These are phyloP conservation scores for Sitta carolinensis DNA, from an alignment of 2,797 vertebrate genomes.

Conservation along the genomic window DNA sequence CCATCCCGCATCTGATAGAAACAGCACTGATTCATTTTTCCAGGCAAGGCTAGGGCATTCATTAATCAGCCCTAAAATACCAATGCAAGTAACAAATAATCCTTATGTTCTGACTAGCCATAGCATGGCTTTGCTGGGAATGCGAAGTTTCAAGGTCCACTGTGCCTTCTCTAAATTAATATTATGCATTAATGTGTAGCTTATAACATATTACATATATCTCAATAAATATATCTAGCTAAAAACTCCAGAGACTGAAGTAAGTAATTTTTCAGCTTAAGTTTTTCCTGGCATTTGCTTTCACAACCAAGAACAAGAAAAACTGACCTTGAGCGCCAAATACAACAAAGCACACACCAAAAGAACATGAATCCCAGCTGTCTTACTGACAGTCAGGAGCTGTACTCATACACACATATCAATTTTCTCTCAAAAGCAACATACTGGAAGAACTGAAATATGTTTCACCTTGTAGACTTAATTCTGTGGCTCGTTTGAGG, in stretches of 20 bases:
- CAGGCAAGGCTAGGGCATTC: neutral
- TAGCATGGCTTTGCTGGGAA: neutral
- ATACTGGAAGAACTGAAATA: slow-evolving; percentile 1
- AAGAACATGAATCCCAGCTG: slow-evolving; percentile 8
- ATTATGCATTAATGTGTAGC: neutral
- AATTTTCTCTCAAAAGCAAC: slow-evolving; percentile 22
- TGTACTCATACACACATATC: neutral
- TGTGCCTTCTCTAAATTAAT: neutral
- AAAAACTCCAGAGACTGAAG: neutral
- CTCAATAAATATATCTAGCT: neutral
- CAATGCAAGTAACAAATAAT: neutral
- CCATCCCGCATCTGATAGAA: neutral
- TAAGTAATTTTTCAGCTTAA: neutral
- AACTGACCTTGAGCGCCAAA: neutral
- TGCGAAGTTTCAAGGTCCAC: neutral
- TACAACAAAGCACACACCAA: neutral
- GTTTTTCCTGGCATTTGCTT: slow-evolving; percentile 26
- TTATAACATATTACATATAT: neutral
- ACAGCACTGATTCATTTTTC: neutral
- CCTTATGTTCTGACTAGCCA: neutral
- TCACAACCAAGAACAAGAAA: neutral
- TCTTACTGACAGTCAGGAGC: neutral
- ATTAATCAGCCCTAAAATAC: neutral
- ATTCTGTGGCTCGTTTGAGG: slow-evolving; percentile 95
- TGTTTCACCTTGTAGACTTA: slow-evolving; percentile 94